Base-by-base conservation (phyloP, 2,113 vertebrate species). In the Dicentrarchus labrax region DNA sequence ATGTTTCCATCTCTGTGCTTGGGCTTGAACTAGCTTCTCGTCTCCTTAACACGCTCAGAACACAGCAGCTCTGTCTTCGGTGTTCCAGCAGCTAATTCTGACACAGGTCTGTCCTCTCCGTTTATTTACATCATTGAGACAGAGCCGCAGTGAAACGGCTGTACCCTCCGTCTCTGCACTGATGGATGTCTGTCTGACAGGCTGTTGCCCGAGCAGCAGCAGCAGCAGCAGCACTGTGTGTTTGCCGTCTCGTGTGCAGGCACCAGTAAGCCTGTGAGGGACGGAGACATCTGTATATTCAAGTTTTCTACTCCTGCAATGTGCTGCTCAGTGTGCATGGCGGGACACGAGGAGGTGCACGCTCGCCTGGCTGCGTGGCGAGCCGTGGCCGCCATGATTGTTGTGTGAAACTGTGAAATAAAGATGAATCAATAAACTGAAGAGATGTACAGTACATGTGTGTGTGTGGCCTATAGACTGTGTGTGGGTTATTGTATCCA, bases 281-380 rank as follows among this genome's bases (percentile, higher is more conserved):
- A 89, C 74, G 60, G 88, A 93, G 85, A 94, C 90, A 90, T 92
- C 91, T 92, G 87, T 89, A 87, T 72, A 76, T 65, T 60, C 22
- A 53, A 30, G 85, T 86, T 71, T 80, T 85, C 78, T 76, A 6
- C 69, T 78, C 54, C 67, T 62, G 65, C 82, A 84, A 69, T 39
- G 64, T 77, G 84, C 86, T 89, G 91, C 90, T 91, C 76, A 51
- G 56, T 50, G 76, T 59, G 83, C 73, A 68, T 75, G 88, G 57
- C 73, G 21, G 85, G 75, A 91, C 82, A 71, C 21, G 59, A 73
- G 67, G 74, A 75, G 67, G 70, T 65, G 22, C 86, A 89, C 54
- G 83, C 87, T 89, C 57, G 75, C 79, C 80, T 85, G 83, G 76
- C 69, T 90, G 88, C 16, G 82, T 84, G 82, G 85, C 83, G 73